Base-by-base conservation (phyloP, 2,113 vertebrate genomes). In the Malaclemys terrapin region DNA sequence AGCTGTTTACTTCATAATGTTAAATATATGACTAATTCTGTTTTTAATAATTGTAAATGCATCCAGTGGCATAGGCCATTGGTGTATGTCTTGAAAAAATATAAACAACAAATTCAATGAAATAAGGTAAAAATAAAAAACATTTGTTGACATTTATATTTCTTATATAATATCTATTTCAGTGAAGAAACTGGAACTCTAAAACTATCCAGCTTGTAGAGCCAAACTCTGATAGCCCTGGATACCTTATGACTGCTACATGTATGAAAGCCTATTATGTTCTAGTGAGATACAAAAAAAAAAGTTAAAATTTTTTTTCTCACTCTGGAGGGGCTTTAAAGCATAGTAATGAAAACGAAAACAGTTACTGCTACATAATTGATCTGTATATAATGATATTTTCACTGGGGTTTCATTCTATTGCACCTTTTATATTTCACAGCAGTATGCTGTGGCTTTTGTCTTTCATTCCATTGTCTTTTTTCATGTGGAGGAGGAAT, bases 31-130 rank as follows among this genome's bases (percentile, higher is more conserved):
- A 95, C 91, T 94, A 87, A 35, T 95, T 78, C 42, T 27, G 42
- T 47, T 96, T 79, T 92, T 96, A 96, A 95, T 83, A 91, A 96
- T 85, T 95, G 94, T 85, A 95, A 87, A 96, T 93, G 89, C 87
- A 95, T 95, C 92, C 95, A 2, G n/a, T 92, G 56, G 72, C 84
- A 83, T 13, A 85, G 93, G 92, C 91, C 88, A 87, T 80, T 80
- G 54, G 50, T 59, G 45, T 85, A 35, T 78, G 76, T 95, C 91
- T 95, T 96, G 96, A 96, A 94, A 95, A 91, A n/a, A 89, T 79
- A 93, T 96, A 85, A 95, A n/a, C 54, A 50, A 62, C 2, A 27
- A 87, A 85, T 42, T 52, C 17, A 1, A 35, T 31, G 50, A 53
- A n/a, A 42, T 93, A 59, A 93, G 84, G n/a, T 54, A 93, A 93